Base-by-base conservation (phyloP, 1,140 invertebrate species). In the Leguminivora glycinivorella region DNA sequence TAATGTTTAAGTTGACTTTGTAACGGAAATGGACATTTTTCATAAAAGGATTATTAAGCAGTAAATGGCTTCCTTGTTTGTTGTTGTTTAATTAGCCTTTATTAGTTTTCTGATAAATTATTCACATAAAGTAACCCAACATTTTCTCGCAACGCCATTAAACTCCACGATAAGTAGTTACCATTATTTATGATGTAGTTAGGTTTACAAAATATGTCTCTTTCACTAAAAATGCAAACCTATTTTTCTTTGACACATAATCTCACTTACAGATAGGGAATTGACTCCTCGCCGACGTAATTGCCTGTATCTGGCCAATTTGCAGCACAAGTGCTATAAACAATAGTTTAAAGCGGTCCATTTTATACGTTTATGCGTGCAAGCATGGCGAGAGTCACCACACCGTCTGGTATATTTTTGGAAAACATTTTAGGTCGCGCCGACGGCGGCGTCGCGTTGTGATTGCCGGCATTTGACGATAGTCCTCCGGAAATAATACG, bases 351-450 rank as follows among this genome's bases (percentile, higher is more conserved):
- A 12, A 43, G 24, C 17, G n/a, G 66, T 7, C 12, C 38, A 67
- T 43, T 67, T 67, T 67, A 40, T 43, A 24, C 24, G 72, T 78
- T 78, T 80, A 72, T 71, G 76, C 78, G 75, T 69, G 76, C 80
- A 77, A 77, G 81, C 79, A 73, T 70, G 70, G 73, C 69, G 73
- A 82, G 74, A 80, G 79, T 78, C 71, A 80, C 70, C 74, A 77
- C 75, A 75, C 74, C 79, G 84, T 87, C 83, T 88, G 85, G 69
- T 78, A 79, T 89, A 89, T 91, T 91, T 91, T 91, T 84, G 87
- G 87, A 89, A 87, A 89, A 82, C 80, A 83, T 89, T 87, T 90
- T 87, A 90, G 88, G 85, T 84, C 84, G 25, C 84, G 25, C 17
- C 31, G 58, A 63, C 58, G 58, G 74, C 72, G 75, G 80, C 75